These are phyloP conservation scores for Aurelia aurita DNA, from an alignment of 30 jellyfish, hydroid and myxozoan species.

Conservation along the genomic window DNA sequence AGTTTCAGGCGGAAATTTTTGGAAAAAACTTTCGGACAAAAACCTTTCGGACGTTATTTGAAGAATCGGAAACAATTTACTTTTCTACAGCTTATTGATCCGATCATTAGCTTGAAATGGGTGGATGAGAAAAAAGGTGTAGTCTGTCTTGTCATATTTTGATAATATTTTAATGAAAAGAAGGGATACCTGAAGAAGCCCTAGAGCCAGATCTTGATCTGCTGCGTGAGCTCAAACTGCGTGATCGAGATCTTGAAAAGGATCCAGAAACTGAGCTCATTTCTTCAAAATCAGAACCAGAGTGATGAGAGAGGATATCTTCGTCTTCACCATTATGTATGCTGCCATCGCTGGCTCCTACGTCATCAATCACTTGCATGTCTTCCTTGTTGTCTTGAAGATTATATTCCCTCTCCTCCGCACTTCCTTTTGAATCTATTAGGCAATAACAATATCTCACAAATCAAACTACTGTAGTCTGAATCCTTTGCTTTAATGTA, in stretches of 20 bases:
- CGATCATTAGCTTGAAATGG: too few relatives aligned
- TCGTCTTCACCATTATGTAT: conserved; percentile 69
- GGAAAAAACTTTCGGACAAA: too few relatives aligned
- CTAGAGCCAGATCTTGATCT: conserved; percentile 80
- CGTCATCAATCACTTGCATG: conserved; percentile 91
- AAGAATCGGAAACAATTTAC: too few relatives aligned
- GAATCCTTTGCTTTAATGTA: too few relatives aligned
- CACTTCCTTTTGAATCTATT: conserved; percentile 19
- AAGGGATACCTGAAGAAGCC: conserved; percentile 61
- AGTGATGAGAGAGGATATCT: conserved; percentile 71
- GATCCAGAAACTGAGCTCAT: conserved; percentile 81
- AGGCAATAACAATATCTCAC: not conserved
- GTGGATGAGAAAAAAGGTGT: too few relatives aligned
- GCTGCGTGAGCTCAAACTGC: conserved; percentile 47
- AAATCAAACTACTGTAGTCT: too few relatives aligned
- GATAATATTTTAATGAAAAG: not conserved
- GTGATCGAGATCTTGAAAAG: conserved; percentile 72
- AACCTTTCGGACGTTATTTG: too few relatives aligned
- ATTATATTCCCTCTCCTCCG: conserved; percentile 59
- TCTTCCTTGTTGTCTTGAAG: conserved; percentile 80
- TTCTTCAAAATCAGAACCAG: conserved; percentile 71
- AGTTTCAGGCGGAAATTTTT: too few relatives aligned
- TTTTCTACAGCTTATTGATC: too few relatives aligned
- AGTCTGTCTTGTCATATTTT: too few relatives aligned
- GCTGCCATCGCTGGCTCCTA: conserved; percentile 69